Conservation (phyloP, 2,113 vertebrate species). For the Campylomormyrus tamandua region DNA sequence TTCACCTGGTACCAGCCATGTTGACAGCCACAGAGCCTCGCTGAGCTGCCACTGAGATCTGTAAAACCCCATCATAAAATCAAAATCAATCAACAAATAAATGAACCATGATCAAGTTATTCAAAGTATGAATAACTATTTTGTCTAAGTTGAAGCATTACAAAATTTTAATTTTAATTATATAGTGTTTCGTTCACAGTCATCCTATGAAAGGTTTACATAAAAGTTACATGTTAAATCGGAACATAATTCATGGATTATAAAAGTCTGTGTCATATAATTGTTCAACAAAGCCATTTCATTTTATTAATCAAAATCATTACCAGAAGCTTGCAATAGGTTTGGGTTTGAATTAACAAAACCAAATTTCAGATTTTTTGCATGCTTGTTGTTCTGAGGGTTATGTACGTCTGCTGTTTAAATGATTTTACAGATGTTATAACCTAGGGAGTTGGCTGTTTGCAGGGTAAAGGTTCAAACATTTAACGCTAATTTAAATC, state of each 20-base stretch:
- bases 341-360: neutral
- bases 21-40: neutral
- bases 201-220: neutral
- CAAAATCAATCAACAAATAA: neutral
- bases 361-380: conserved; percentile 1
- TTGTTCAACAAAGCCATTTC: neutral
- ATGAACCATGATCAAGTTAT: neutral
- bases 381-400: neutral
- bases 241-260: neutral
- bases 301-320: neutral
- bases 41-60: neutral
- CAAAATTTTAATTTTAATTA: neutral
- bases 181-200: neutral
- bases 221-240: neutral
- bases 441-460: neutral
- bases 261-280: neutral
- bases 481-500: neutral
- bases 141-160: neutral
- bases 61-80: neutral
- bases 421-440: neutral
- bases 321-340: neutral
- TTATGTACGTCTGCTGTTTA: neutral
- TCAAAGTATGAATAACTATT: neutral
- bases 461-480: neutral
- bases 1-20: neutral